Conservation (phyloP, 1,140 invertebrate species). For the Trachymyrmex septentrionalis region DNA sequence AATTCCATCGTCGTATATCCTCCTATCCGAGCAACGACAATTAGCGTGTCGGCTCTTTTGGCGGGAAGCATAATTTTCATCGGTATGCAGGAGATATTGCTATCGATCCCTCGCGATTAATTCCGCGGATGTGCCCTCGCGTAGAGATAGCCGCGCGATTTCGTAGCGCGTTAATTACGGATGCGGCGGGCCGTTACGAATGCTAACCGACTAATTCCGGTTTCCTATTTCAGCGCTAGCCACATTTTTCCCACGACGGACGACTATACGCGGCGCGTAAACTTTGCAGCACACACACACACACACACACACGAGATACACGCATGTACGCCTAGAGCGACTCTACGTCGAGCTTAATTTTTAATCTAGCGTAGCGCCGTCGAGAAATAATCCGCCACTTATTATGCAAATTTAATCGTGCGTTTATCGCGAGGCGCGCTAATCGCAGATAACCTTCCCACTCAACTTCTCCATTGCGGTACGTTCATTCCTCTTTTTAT, state of each 20-base stretch:
- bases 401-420: conserved; percentile 62
- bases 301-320: not conserved
- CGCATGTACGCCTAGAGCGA: not conserved
- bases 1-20: not conserved
- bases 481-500: conserved; percentile 24
- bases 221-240: conserved; percentile 34
- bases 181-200: not conserved
- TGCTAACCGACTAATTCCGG: conserved; percentile 43
- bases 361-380: conserved; percentile 62
- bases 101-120: conserved; percentile 47
- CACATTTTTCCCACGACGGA: conserved; percentile 1
- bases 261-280: too few species aligned
- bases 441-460: conserved; percentile 58
- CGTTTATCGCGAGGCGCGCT: conserved; percentile 56
- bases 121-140: conserved; percentile 33
- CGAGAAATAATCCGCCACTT: conserved; percentile 61
- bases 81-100: not conserved
- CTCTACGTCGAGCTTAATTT: conserved; percentile 70
- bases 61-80: conserved; percentile 44
- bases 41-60: conserved; percentile 25
- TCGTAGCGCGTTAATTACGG: conserved; percentile 36
- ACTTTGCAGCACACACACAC: not conserved
- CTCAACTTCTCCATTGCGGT: conserved; percentile 35
- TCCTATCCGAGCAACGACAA: conserved; percentile 7
- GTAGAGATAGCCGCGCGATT: conserved; percentile 17